phyloP scores from a whole-genome alignment of 2,797 vertebrate genomes.

The Phoxinus dragarum region DNA sequence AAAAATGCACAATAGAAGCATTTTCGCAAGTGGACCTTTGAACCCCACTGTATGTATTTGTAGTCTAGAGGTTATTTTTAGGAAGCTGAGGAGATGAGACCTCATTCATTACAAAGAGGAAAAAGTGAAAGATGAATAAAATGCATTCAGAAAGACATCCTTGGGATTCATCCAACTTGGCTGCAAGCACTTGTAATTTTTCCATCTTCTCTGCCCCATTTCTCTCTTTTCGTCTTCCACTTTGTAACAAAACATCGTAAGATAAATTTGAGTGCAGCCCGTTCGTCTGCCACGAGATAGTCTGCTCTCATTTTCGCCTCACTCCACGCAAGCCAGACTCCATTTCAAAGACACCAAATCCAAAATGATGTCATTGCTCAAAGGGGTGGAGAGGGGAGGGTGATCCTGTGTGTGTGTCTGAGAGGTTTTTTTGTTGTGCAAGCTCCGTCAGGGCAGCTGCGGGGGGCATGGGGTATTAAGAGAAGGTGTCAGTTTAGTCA shows the following conservation, averaged over 20 bases:
- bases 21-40: constrained; percentile 16
- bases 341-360: constrained; percentile 71
- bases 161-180: constrained; percentile 35
- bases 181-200: constrained; percentile 21
- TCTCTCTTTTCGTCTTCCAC: constrained; percentile 30
- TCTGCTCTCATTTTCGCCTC: constrained; percentile 59
- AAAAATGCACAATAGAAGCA: background rate
- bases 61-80: constrained; percentile 51
- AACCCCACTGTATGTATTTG: constrained; percentile 5
- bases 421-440: constrained; percentile 52
- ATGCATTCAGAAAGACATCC: constrained; percentile 30
- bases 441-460: constrained; percentile 42
- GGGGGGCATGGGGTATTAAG: constrained; percentile 60
- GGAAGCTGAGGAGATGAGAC: constrained; percentile 31
- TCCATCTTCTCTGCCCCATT: constrained; percentile 34
- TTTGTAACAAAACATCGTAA: constrained; percentile 48
- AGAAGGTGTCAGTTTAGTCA: constrained; percentile 64
- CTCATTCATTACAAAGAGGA: constrained; percentile 24
- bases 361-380: constrained; percentile 79
- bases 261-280: constrained; percentile 69
- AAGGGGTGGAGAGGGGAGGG: constrained; percentile 67
- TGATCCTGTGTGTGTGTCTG: constrained; percentile 49
- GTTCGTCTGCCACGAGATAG: constrained; percentile 74
- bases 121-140: constrained; percentile 35
- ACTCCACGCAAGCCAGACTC: constrained; percentile 67